These are phyloP conservation scores for Ophioninae sp. DNA, from an alignment of 2,888 invertebrate genomes.

Conservation along the genomic window DNA sequence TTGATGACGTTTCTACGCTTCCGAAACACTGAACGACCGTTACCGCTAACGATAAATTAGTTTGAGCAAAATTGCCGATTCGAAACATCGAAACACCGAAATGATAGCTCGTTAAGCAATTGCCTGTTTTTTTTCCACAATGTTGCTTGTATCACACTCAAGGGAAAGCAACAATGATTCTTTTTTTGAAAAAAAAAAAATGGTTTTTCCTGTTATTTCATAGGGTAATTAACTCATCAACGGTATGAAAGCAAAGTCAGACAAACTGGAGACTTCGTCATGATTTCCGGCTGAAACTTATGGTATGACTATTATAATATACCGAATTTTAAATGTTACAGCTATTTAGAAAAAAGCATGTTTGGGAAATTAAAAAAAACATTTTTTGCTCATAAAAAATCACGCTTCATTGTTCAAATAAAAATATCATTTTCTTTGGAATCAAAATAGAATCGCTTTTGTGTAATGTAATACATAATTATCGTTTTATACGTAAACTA, in stretches of 20 bases:
- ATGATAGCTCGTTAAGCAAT: conserved; percentile 2
- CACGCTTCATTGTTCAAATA: not conserved
- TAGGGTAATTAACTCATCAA: not conserved
- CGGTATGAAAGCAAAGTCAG: not conserved
- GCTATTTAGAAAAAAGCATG: not conserved
- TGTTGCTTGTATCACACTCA: not conserved
- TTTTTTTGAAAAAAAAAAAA: not conserved
- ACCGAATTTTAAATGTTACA: not conserved
- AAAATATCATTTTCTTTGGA: not conserved
- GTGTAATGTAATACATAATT: not conserved
- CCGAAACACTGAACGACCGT: conserved; percentile 44
- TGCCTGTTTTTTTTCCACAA: conserved; percentile 1
- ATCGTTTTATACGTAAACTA: not conserved
- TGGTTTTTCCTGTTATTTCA: not conserved
- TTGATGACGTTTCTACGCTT: conserved; percentile 49
- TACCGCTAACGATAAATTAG: conserved; percentile 25
- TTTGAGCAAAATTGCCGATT: conserved; percentile 3
- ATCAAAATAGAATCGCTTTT: not conserved
- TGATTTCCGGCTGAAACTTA: not conserved
- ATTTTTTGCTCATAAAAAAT: not conserved
- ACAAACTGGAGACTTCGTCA: not conserved
- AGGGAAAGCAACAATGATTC: not conserved
- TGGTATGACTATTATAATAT: not conserved
- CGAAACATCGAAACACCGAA: not conserved
- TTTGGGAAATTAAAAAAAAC: not conserved